Percentiles rank a stretch among this genome's conserved stretches.
Conservation (phyloP, 2,797 vertebrate species). For the Myioborus melanocephalus region DNA sequence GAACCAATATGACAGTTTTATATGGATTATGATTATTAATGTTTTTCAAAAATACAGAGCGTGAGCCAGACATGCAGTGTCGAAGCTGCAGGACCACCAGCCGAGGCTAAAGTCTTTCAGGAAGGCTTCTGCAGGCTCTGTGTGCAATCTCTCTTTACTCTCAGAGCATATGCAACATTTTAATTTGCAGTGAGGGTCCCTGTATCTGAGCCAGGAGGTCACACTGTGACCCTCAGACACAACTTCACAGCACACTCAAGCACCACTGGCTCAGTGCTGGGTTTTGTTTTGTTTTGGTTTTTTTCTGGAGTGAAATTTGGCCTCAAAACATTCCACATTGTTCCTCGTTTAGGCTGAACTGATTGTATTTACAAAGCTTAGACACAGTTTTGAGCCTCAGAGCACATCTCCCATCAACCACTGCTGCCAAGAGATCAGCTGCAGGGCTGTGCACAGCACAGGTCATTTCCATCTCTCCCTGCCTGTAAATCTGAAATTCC, state of each 20-base stretch:
- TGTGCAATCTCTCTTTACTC: conserved; percentile 36
- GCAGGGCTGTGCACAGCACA: conserved; percentile 75
- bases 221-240: background rate
- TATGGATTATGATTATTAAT: conserved; percentile 74
- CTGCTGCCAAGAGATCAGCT: conserved; percentile 80
- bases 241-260: conserved; percentile 31
- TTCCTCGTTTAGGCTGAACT: conserved; percentile 71
- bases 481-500: conserved; percentile 69
- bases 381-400: conserved; percentile 74
- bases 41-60: conserved; percentile 68
- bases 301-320: conserved; percentile 18
- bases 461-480: conserved; percentile 53
- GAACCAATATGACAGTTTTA: conserved; percentile 79
- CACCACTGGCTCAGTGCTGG: background rate
- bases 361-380: conserved; percentile 87
- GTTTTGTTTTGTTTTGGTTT: background rate
- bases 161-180: conserved; percentile 63
- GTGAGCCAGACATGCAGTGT: conserved; percentile 68
- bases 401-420: conserved; percentile 70
- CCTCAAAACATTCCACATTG: conserved; percentile 70
- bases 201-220: conserved; percentile 44
- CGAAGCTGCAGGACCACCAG: conserved; percentile 71
- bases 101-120: conserved; percentile 41
- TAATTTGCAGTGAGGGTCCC: conserved; percentile 54
- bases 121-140: conserved; percentile 53